Base-by-base conservation (phyloP, 2,113 vertebrate species). In the Cephalopterus ornatus region DNA sequence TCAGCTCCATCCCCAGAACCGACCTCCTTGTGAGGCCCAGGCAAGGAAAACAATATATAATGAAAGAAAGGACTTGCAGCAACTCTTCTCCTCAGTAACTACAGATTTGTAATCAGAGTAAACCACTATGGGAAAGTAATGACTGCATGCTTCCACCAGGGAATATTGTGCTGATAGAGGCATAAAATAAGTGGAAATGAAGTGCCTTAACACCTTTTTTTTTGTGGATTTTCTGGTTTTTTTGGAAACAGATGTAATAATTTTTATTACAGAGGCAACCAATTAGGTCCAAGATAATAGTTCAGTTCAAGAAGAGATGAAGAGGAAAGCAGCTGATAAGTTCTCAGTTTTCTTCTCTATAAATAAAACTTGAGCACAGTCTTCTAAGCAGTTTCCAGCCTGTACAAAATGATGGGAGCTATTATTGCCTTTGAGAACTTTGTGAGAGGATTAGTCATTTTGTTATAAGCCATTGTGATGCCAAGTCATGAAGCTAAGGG, bases 401-500 rank as follows among this genome's bases (percentile, higher is more conserved):
- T 94, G 41, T 73, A 53, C 22, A 91, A 89, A 89, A 70, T 73
- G 68, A 92, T 68, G 39, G 24, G 11, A 91, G 32, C 30, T 74
- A 55, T 92, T 88, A 92, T 86, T 93, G 85, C 35, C 71, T 74
- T 55, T 52, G 39, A 90, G 59, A 58, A 91, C 63, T 80, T 88
- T 88, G 67, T 18, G 35, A 88, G 50, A 24, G n/a, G 23, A 85
- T 92, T 67, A 90, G 30, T 88, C 27, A 21, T 83, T 85, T 70
- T 56, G 26, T 67, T 83, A 44, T 23, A 90, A 74, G 37, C n/a
- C 14, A 41, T 50, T 52, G 71, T 71, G 37, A 73, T 89, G 71
- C 26, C 89, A 82, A 89, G 49, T 37, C 4, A 17, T 84, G 56
- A 77, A 2, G 1, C 41, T 86, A 44, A 33, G 65, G 47, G 58